Evolutionary conservation across 2,888 invertebrate genomes (phyloP).

Genomic region (Endomychus coccineus): DNA sequence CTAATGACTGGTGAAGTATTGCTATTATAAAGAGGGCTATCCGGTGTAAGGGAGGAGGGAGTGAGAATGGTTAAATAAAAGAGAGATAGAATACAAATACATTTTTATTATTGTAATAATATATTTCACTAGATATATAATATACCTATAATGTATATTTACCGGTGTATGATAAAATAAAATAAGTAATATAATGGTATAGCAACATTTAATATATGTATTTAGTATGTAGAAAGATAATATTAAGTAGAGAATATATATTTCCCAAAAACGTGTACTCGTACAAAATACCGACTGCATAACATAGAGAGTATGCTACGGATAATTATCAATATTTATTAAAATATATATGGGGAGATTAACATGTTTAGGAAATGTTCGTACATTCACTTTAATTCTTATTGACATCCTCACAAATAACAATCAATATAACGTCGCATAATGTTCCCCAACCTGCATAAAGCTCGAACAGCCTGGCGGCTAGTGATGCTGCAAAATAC

Average conservation of each 20-base stretch:
- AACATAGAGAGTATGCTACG: slow-evolving; percentile 22
- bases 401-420: slow-evolving; percentile 42
- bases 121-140: slow-evolving; percentile 46
- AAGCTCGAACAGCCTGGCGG: slow-evolving; percentile 13
- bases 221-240: slow-evolving; percentile 44
- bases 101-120: slow-evolving; percentile 46
- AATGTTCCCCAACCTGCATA: slow-evolving; percentile 30
- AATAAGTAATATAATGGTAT: slow-evolving; percentile 44
- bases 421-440: slow-evolving; percentile 35
- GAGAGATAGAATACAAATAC: slow-evolving; percentile 43
- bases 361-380: slow-evolving; percentile 35
- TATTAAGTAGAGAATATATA: slow-evolving; percentile 43
- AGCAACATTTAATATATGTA: slow-evolving; percentile 45
- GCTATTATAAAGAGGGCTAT: no score
- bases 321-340: slow-evolving; percentile 31
- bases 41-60: no score
- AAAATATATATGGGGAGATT: slow-evolving; percentile 42
- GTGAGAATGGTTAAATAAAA: no score
- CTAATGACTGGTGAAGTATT: no score
- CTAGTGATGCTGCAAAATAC: no score
- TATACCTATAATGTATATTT: slow-evolving; percentile 44
- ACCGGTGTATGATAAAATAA: slow-evolving; percentile 46
- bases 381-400: slow-evolving; percentile 39
- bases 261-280: slow-evolving; percentile 46
- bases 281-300: slow-evolving; percentile 45